phyloP scores from a whole-genome alignment of 2,797 vertebrate species.

The Myoxocephalus aenaeus region DNA sequence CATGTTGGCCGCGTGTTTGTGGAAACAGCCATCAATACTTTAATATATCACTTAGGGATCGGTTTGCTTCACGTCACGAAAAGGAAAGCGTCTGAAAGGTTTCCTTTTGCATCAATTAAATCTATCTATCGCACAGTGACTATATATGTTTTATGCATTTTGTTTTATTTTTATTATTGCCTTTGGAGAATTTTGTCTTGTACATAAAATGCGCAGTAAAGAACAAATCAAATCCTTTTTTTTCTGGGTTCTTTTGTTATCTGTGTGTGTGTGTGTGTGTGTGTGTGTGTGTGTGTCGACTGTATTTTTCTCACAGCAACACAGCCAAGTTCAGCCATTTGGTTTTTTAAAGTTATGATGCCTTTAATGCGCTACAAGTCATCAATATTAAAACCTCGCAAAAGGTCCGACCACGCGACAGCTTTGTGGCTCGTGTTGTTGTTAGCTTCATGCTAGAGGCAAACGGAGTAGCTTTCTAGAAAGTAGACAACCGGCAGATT shows the following conservation, averaged over 20 bases:
- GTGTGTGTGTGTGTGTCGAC: background rate
- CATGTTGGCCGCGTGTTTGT: slow-evolving; percentile 5
- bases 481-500: too few relatives aligned
- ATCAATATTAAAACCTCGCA: too few relatives aligned
- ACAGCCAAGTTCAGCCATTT: background rate
- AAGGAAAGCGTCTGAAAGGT: slow-evolving; percentile 10
- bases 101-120: slow-evolving; percentile 34
- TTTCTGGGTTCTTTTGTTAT: slow-evolving; percentile 8
- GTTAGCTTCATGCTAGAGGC: too few relatives aligned
- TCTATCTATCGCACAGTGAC: slow-evolving; percentile 42
- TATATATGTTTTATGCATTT: slow-evolving; percentile 68
- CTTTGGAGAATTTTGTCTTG: slow-evolving; percentile 76
- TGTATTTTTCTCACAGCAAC: background rate
- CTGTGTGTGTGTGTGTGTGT: too few relatives aligned
- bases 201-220: slow-evolving; percentile 81
- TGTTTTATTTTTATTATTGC: slow-evolving; percentile 76
- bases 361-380: background rate
- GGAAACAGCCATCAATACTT: slow-evolving; percentile 22
- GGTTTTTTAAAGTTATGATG: background rate
- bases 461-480: too few relatives aligned
- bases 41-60: slow-evolving; percentile 5
- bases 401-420: too few relatives aligned
- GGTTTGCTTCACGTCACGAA: slow-evolving; percentile 26
- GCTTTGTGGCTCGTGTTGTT: too few relatives aligned
- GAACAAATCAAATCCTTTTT: slow-evolving; percentile 44